phyloP scores from a whole-genome alignment of 1,140 invertebrate genomes.

The Drosophila equinoxialis region DNA sequence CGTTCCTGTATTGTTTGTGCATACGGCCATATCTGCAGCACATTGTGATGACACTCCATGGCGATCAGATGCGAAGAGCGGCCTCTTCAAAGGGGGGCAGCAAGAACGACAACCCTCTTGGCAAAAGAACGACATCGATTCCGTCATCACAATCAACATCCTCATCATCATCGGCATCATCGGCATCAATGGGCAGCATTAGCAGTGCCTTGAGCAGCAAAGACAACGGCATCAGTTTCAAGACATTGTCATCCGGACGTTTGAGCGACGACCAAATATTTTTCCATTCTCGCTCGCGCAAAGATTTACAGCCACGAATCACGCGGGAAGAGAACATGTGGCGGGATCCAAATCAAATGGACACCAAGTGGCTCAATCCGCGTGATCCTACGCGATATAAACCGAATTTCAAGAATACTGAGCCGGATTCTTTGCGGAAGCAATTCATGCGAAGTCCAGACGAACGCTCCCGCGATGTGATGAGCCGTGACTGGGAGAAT shows the following conservation, averaged over 20 bases:
- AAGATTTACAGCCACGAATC: conserved; percentile 18
- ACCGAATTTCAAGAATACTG: conserved; percentile 54
- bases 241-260: not conserved
- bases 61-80: not conserved
- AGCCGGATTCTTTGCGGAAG: conserved; percentile 34
- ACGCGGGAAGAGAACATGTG: conserved; percentile 66
- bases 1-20: not conserved
- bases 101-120: too few species aligned
- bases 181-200: not conserved
- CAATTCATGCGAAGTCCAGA: conserved; percentile 70
- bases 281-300: not conserved
- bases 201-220: not conserved
- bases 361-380: conserved; percentile 53
- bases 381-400: conserved; percentile 37
- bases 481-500: conserved; percentile 51
- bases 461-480: conserved; percentile 45
- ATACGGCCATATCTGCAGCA: not conserved
- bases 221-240: not conserved
- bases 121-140: too few species aligned
- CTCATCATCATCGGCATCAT: too few species aligned
- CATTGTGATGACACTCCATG: not conserved
- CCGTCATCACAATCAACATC: too few species aligned
- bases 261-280: not conserved
- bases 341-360: conserved; percentile 17
- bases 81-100: not conserved